Evolutionary conservation across 2,888 invertebrate species (phyloP).

Genomic region (Creontiades dilutus): DNA sequence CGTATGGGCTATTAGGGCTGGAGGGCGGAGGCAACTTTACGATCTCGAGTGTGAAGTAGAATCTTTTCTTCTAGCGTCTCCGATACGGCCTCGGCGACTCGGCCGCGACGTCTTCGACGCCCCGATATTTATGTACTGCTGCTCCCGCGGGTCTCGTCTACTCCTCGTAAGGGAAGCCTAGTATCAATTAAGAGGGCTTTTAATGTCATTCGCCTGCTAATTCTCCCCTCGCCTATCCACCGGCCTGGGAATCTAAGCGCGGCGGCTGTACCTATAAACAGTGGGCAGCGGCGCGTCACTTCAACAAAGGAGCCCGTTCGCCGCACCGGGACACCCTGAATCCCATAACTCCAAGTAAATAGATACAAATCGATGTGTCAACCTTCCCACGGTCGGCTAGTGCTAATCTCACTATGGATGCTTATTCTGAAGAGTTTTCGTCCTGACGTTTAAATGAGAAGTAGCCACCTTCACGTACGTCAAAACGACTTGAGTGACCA

Average conservation of each 20-base stretch:
- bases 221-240: constrained; percentile 33
- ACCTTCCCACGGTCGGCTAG: no score
- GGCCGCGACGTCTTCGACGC: constrained; percentile 39
- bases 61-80: constrained; percentile 32
- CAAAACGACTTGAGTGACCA: no score
- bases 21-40: constrained; percentile 24
- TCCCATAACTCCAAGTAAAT: not conserved
- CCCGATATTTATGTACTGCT: constrained; percentile 30
- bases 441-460: no score
- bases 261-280: not conserved
- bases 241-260: not conserved
- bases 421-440: no score
- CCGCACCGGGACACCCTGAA: not conserved
- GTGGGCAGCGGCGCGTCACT: not conserved
- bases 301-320: not conserved
- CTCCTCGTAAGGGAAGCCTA: constrained; percentile 31
- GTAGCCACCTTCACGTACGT: no score
- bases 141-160: not conserved
- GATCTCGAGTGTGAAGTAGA: constrained; percentile 40
- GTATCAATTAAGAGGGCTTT: constrained; percentile 56
- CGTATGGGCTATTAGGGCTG: constrained; percentile 33
- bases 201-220: constrained; percentile 57
- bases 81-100: not conserved
- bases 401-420: no score
- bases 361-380: no score